Conservation (phyloP, 2,113 vertebrate genomes). For the Donacobius atricapilla region DNA sequence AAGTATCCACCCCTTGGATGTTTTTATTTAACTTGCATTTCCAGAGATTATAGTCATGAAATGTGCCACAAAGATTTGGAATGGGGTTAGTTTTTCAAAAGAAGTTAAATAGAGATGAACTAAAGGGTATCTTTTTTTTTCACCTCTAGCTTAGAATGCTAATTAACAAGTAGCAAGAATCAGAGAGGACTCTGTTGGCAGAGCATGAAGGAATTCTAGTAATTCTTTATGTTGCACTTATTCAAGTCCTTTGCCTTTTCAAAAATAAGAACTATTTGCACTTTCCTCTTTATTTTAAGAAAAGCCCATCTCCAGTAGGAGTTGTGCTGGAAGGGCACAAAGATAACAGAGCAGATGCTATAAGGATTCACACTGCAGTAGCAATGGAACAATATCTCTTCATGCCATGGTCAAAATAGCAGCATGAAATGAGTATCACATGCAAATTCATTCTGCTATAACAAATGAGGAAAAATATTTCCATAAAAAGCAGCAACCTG, state of each 20-base stretch:
- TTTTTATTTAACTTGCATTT: slow-evolving; percentile 5
- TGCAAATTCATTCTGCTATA: neutral
- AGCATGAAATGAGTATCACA: neutral
- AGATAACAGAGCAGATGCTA: neutral
- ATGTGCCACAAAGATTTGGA: neutral
- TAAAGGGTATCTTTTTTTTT: neutral
- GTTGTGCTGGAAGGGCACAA: neutral
- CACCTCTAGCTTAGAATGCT: neutral
- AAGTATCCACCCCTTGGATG: neutral
- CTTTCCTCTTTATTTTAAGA: neutral
- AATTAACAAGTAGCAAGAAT: neutral
- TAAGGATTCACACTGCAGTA: neutral
- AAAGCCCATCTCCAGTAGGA: neutral
- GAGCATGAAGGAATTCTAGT: neutral
- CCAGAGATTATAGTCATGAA: neutral
- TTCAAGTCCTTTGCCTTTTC: neutral
- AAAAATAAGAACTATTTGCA: neutral
- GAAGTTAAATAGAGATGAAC: neutral
- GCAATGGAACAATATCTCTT: neutral
- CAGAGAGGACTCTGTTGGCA: neutral
- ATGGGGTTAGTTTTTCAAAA: neutral
- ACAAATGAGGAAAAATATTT: neutral
- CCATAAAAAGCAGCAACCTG: neutral
- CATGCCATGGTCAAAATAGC: neutral
- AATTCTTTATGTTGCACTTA: neutral